These are phyloP conservation scores for Plecturocebus donacophilus DNA, from an alignment of 2,113 vertebrate genomes.

Conservation along the genomic window DNA sequence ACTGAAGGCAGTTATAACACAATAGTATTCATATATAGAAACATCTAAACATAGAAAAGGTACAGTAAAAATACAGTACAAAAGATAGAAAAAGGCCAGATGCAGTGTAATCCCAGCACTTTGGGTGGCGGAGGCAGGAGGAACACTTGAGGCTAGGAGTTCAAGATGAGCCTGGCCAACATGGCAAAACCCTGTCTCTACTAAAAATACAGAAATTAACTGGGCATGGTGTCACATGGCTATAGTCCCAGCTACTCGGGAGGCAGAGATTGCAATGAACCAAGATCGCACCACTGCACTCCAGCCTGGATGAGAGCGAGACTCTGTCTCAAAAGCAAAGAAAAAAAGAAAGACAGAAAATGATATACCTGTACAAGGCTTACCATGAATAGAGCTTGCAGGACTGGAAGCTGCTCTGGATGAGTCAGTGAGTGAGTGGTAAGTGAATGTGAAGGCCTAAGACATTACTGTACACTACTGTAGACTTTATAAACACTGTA, in stretches of 20 bases:
- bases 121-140: too few species aligned
- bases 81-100: background rate
- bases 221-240: too few species aligned
- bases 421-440: background rate
- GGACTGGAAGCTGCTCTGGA: background rate
- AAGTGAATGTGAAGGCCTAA: background rate
- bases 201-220: too few species aligned
- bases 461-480: background rate
- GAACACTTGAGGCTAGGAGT: too few species aligned
- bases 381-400: background rate
- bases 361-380: background rate
- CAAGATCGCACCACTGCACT: too few species aligned
- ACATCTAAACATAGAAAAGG: background rate
- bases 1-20: background rate
- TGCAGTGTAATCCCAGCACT: too few species aligned
- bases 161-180: too few species aligned
- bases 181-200: too few species aligned
- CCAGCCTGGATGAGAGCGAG: too few species aligned
- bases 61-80: background rate
- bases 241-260: too few species aligned
- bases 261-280: too few species aligned
- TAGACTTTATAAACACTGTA: background rate
- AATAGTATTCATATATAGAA: background rate
- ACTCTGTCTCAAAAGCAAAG: too few species aligned
- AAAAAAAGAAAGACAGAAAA: background rate